Evolutionary conservation across 2,113 vertebrate genomes (phyloP), one percentile per base, ranked within the genome.

Genomic region (Leucosticte australis): DNA sequence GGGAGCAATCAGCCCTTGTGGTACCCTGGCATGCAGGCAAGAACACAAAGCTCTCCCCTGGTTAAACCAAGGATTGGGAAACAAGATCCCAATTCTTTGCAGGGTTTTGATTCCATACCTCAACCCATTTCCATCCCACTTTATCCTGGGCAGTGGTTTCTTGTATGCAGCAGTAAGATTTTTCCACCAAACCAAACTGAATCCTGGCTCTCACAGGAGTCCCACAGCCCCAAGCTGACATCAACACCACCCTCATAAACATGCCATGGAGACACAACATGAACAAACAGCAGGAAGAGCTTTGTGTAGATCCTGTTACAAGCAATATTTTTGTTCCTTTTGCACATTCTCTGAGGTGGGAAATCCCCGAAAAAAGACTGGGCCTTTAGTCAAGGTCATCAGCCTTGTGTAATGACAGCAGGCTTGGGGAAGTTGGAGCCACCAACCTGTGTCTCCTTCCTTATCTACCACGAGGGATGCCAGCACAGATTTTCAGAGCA

Each of bases 341-440:
- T 14, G 7, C 83, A 78, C 65, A 75, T 78, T 94, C 49, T 52
- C 16, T 9, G 35, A 67, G 39, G 68, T 92, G 90, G 95, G 95
- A 94, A 97, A 96, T 89, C 85, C 92, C 94, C 88, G 0, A 5
- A 6, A 83, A 86, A 91, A 88, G 39, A 74, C 18, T 1, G 3
- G 12, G 63, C 79, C 52, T 95, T 91, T 59, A 62, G 49, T 88
- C 94, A 96, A 90, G 79, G 87, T 49, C 50, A 69, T 52, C 15
- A 64, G 56, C 9, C 42, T 90, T 90, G 80, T 41, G 64, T 24
- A 93, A 97, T 5, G 27, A 31, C 11, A 8, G 21, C 7, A 0
- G 14, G 12, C n/a, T 87, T 4, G 1, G 49, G 55, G 21, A 79
- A 94, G 59, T 22, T 74, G 67, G 28, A 83, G 8, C 63, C n/a